Evolutionary conservation across 2,888 invertebrate genomes (phyloP).

Genomic region (Stenurella melanura): DNA sequence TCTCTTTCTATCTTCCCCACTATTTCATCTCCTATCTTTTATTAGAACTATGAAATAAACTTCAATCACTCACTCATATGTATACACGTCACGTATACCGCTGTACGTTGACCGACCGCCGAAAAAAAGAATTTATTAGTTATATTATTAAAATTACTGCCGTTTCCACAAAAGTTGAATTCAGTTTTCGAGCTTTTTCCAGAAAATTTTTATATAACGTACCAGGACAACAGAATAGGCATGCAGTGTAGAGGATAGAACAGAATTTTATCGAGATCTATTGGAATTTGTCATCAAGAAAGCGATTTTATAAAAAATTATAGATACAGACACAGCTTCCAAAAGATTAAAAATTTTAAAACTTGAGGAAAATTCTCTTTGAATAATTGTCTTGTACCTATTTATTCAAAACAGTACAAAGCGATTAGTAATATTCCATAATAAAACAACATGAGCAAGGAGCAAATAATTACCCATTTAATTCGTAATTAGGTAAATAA

Average conservation of each 20-base stretch:
- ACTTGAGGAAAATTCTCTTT: not conserved
- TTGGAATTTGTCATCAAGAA: constrained; percentile 42
- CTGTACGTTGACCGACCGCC: constrained; percentile 11
- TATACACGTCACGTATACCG: constrained; percentile 6
- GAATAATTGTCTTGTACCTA: constrained; percentile 12
- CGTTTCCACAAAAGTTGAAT: constrained; percentile 74
- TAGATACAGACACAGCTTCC: not conserved
- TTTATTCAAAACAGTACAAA: constrained; percentile 4
- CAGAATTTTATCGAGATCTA: constrained; percentile 53
- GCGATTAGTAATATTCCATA: not conserved
- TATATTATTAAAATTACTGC: constrained; percentile 71
- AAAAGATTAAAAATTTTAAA: not conserved
- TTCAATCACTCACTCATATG: constrained; percentile 13
- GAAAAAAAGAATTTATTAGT: constrained; percentile 67
- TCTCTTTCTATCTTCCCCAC: constrained; percentile 8
- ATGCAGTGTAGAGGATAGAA: constrained; percentile 56
- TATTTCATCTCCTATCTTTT: constrained; percentile 15
- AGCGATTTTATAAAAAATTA: constrained; percentile 32
- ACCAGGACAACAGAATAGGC: constrained; percentile 73
- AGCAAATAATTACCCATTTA: not conserved
- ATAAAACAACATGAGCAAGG: not conserved
- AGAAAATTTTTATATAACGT: constrained; percentile 78
- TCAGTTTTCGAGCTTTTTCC: constrained; percentile 76
- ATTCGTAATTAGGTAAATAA: not conserved
- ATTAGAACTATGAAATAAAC: constrained; percentile 22